A percentile compares a stretch with the other conserved stretches of the same genome.
Evolutionary conservation across 2,113 vertebrate species (phyloP).

Genomic region (Actenoides lindsayi): DNA sequence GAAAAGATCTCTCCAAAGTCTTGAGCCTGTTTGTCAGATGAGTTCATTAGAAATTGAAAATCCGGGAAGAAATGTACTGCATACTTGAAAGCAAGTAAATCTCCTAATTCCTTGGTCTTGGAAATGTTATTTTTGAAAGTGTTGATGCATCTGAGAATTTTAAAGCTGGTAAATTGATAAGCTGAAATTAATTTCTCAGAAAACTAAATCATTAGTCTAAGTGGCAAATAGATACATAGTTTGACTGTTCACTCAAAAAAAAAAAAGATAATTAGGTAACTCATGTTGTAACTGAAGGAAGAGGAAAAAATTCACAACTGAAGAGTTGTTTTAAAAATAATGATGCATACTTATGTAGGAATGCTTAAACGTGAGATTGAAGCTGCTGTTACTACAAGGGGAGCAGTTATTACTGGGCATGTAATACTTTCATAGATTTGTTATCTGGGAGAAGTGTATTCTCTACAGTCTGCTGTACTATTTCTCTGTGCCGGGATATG

Average conservation of each 20-base stretch:
- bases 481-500: neutral
- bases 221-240: neutral
- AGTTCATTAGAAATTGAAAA: neutral
- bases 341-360: neutral
- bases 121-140: neutral
- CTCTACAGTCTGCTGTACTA: neutral
- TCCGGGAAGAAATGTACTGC: neutral
- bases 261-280: neutral
- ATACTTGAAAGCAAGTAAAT: neutral
- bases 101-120: neutral
- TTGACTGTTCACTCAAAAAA: neutral
- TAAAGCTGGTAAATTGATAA: neutral
- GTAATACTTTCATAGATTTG: neutral
- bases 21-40: neutral
- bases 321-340: neutral
- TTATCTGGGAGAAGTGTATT: neutral
- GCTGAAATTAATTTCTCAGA: neutral
- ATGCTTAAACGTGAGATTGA: neutral
- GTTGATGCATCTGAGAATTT: neutral
- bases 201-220: rapidly evolving
- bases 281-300: neutral
- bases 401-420: neutral
- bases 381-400: neutral
- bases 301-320: neutral
- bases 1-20: neutral